Percentiles rank a stretch among this genome's conserved stretches.
phyloP scores from a whole-genome alignment of 35 echinoderm and acorn worm genomes.

The Acanthaster planci region DNA sequence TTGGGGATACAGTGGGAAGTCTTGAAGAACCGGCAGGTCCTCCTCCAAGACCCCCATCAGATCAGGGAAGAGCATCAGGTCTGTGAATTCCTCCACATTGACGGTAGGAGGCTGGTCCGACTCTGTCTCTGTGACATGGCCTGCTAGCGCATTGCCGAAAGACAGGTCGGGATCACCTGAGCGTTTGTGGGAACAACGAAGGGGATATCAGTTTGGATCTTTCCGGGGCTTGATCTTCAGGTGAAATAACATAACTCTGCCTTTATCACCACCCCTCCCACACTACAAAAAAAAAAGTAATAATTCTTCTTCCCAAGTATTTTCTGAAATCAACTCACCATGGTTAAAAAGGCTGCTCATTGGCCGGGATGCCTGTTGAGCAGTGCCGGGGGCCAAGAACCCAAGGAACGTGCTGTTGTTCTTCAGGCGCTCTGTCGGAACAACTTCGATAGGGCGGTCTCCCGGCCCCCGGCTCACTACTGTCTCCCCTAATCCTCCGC shows the following conservation, averaged over 20 bases:
- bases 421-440: neutral
- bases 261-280: too few relatives aligned
- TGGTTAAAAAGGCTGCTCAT: constrained; percentile 34
- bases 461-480: neutral
- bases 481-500: neutral
- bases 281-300: too few relatives aligned
- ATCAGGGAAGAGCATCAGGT: constrained; percentile 55
- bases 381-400: neutral
- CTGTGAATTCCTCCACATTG: constrained; percentile 40
- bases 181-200: too few relatives aligned
- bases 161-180: constrained; percentile 58
- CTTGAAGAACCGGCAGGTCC: neutral
- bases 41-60: constrained; percentile 33
- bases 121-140: constrained; percentile 42
- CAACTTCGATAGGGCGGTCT: neutral
- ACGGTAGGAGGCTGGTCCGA: constrained; percentile 49
- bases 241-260: too few relatives aligned
- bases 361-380: neutral
- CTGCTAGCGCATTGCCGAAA: constrained; percentile 38
- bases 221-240: too few relatives aligned
- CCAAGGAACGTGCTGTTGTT: neutral
- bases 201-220: too few relatives aligned
- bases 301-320: too few relatives aligned
- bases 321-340: too few relatives aligned
- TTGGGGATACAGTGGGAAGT: neutral